Evolutionary conservation across 1,140 invertebrate genomes (phyloP), one percentile per base, ranked within the genome.

Genomic region (Cyphomyrmex costatus): DNA sequence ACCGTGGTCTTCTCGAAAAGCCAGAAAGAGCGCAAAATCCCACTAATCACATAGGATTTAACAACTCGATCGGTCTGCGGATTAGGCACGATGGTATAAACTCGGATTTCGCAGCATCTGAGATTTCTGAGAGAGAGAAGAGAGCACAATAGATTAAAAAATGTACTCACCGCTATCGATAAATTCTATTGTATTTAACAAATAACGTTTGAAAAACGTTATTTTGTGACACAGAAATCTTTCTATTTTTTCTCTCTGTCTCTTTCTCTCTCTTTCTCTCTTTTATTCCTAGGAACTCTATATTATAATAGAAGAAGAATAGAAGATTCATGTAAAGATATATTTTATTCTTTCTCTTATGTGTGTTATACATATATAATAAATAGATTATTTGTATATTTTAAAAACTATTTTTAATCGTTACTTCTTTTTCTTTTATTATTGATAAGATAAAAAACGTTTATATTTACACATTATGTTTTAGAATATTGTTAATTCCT

Each of bases 31-130:
- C 51, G 63, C 46, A 3, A 58, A 60, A 58, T 58, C 65, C 51
- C 66, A 36, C 77, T 80, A 80, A 80, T 60, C 56, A 27, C 36
- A n/a, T n/a, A 24, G 68, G 36, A 83, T 83, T 83, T 74, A 74
- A 83, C 68, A 33, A n/a, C 19, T 73, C 12, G 21, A 60, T 74
- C 27, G 51, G 19, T 46, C 33, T 58, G 5, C 6, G 19, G 53
- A 82, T 71, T n/a, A 46, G 33, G 3, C 19, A 36, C 33, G 10
- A 46, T 1, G 51, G 16, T 58, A 36, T 58, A 42, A 56, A 27
- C 78, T 71, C 33, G 24, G 36, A n/a, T 58, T 46, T 27, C 8
- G 7, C 46, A 21, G 30, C 77, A 24, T 56, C 33, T 71, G 30
- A 33, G 30, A 80, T 46, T 58, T 30, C 30, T 16, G 14, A 21